A percentile compares a stretch with the other conserved stretches of the same genome.
phyloP scores from a whole-genome alignment of 2,888 invertebrate species.

The Eulithis prunata region DNA sequence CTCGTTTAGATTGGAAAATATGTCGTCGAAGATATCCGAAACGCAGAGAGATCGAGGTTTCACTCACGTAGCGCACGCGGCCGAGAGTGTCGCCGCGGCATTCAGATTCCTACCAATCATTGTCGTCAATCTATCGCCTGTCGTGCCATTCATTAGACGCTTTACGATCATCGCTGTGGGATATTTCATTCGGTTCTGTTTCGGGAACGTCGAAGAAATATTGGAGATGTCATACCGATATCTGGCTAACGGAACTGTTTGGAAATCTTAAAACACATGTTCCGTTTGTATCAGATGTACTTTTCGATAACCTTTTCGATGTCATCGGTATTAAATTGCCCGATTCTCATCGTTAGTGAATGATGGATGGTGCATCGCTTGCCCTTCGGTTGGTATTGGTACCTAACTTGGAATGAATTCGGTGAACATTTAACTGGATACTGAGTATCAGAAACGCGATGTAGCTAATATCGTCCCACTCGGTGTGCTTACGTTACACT shows the following conservation, averaged over 20 bases:
- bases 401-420: neutral
- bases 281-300: conserved; percentile 24
- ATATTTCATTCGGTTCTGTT: conserved; percentile 38
- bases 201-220: conserved; percentile 29
- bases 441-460: conserved; percentile 4
- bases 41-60: conserved; percentile 42
- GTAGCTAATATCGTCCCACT: conserved; percentile 5
- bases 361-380: conserved; percentile 16
- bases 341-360: conserved; percentile 23
- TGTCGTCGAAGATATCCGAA: conserved; percentile 56
- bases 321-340: conserved; percentile 23
- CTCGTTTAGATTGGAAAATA: conserved; percentile 83
- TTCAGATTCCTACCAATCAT: conserved; percentile 50
- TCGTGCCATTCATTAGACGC: conserved; percentile 52
- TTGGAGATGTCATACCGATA: conserved; percentile 32
- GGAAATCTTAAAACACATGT: conserved; percentile 29
- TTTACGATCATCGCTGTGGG: conserved; percentile 46
- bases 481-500: conserved; percentile 23
- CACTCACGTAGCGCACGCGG: conserved; percentile 48
- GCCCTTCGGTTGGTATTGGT: neutral
- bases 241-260: conserved; percentile 33
- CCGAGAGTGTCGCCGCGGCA: conserved; percentile 40
- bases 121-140: conserved; percentile 44
- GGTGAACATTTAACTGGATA: neutral
- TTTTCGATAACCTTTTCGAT: conserved; percentile 24